Evolutionary conservation across 2,113 vertebrate species (phyloP).

Genomic region (Amazona guildingii): DNA sequence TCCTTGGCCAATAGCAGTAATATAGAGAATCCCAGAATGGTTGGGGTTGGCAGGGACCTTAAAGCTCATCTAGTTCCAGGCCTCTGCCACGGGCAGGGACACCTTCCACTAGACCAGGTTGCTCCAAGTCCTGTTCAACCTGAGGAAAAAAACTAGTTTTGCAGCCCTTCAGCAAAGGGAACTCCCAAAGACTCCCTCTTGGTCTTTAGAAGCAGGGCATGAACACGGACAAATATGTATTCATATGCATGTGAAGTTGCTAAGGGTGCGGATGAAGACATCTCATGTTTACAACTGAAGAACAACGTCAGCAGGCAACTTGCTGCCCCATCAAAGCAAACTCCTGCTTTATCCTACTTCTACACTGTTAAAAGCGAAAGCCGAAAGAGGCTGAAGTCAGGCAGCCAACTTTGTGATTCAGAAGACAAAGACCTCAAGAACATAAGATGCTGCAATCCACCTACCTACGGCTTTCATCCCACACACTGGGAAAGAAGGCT

Average conservation of each 20-base stretch:
- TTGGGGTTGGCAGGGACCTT: neutral
- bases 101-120: neutral
- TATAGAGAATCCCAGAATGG: neutral
- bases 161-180: neutral
- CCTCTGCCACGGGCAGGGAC: neutral
- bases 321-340: neutral
- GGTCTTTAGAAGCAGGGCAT: neutral
- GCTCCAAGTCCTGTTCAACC: neutral
- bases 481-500: neutral
- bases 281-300: neutral
- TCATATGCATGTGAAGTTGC: fast-evolving
- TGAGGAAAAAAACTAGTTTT: neutral
- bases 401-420: neutral
- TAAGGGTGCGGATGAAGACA: fast-evolving
- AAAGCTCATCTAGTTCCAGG: neutral
- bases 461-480: neutral
- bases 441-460: neutral
- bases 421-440: neutral
- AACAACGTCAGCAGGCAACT: neutral
- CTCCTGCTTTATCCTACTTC: neutral
- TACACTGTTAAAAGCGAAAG: neutral
- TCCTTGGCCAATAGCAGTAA: neutral
- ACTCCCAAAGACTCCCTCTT: neutral
- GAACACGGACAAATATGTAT: fast-evolving
- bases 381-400: neutral